Conservation (phyloP, 2,797 vertebrate genomes). For the Astyanax mexicanus region DNA sequence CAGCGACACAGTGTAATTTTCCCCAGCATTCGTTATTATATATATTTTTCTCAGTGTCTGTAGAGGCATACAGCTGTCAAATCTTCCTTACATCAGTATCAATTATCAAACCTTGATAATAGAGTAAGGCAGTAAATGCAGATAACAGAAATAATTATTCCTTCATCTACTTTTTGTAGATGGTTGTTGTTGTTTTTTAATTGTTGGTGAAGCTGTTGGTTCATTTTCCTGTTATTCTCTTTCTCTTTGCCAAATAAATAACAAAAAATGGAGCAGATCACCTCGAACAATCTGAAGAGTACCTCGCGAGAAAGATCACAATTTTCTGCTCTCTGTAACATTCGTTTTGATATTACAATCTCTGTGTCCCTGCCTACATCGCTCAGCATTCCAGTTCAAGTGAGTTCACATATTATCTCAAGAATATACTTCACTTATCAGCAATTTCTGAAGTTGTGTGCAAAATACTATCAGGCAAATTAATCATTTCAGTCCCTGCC, state of each 20-base stretch:
- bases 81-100: conserved; percentile 65
- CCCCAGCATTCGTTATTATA: conserved; percentile 51
- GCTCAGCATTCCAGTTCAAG: conserved; percentile 53
- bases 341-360: conserved; percentile 70
- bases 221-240: conserved; percentile 27
- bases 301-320: conserved; percentile 31
- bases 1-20: conserved; percentile 70
- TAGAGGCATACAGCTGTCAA: conserved; percentile 61
- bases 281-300: conserved; percentile 29
- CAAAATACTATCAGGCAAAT: conserved; percentile 56
- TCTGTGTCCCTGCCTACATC: conserved; percentile 56
- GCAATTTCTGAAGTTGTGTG: conserved; percentile 60
- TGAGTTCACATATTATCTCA: conserved; percentile 50
- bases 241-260: conserved; percentile 29
- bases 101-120: conserved; percentile 63
- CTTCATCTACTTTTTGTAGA: conserved; percentile 37
- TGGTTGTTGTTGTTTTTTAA: conserved; percentile 38
- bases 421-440: conserved; percentile 52
- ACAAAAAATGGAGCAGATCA: conserved; percentile 40
- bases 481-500: conserved; percentile 23
- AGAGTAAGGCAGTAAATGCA: conserved; percentile 75
- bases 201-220: conserved; percentile 46
- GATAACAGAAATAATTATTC: conserved; percentile 55
- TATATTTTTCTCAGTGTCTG: conserved; percentile 53
- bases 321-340: conserved; percentile 57